Conservation (phyloP, 2,113 vertebrate genomes). For the Tetraodon nigroviridis region DNA sequence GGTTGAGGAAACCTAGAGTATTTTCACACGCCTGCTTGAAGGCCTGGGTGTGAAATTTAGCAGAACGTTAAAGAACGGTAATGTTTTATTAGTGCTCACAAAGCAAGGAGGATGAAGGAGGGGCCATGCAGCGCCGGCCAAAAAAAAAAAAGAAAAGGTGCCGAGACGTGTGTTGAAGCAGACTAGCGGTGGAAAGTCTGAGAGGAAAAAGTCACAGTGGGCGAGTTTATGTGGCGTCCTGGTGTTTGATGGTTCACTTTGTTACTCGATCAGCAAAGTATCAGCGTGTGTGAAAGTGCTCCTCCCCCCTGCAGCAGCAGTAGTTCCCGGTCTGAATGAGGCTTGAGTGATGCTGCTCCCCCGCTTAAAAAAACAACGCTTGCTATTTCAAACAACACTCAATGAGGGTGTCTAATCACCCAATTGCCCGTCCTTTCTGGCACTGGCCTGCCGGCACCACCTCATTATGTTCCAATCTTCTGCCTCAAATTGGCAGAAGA, state of each 20-base stretch:
- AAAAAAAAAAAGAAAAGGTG: not conserved
- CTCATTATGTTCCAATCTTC: slow-evolving; percentile 46
- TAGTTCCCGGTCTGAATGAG: slow-evolving; percentile 51
- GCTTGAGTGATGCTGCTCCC: slow-evolving; percentile 47
- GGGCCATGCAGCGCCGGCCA: not conserved
- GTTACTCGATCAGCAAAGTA: slow-evolving; percentile 75
- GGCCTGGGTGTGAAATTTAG: slow-evolving; percentile 62
- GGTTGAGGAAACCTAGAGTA: slow-evolving; percentile 35
- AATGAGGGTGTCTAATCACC: slow-evolving; percentile 66
- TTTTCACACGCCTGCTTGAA: slow-evolving; percentile 35
- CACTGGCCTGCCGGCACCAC: slow-evolving; percentile 48
- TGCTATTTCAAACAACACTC: slow-evolving; percentile 71
- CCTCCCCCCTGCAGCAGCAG: slow-evolving; percentile 39
- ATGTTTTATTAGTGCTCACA: slow-evolving; percentile 51
- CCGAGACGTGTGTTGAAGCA: slow-evolving; percentile 4
- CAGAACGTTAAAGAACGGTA: slow-evolving; percentile 50
- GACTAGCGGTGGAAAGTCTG: slow-evolving; percentile 24
- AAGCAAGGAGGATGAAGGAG: slow-evolving; percentile 25
- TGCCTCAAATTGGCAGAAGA: slow-evolving; percentile 32
- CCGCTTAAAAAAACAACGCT: slow-evolving; percentile 63
- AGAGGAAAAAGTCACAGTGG: slow-evolving; percentile 55
- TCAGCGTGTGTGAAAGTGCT: slow-evolving; percentile 65
- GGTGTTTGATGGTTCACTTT: slow-evolving; percentile 69
- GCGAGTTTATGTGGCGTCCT: slow-evolving; percentile 68
- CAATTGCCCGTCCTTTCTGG: slow-evolving; percentile 48